Evolutionary conservation across 2,797 vertebrate genomes (phyloP).

Genomic region (Takifugu ocellatus): DNA sequence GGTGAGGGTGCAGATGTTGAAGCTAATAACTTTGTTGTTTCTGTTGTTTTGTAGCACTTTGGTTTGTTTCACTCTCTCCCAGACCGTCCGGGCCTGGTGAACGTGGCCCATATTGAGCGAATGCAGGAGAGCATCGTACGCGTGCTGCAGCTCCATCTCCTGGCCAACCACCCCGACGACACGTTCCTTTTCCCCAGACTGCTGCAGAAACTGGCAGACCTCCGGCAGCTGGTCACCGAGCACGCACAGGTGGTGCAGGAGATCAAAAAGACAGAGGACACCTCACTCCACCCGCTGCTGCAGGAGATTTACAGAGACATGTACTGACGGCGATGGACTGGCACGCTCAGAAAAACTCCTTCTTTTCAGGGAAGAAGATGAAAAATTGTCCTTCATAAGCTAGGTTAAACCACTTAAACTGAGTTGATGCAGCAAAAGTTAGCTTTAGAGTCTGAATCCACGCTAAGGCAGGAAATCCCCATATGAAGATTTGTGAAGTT

Average conservation of each 20-base stretch:
- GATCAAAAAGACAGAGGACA: slow-evolving; percentile 97
- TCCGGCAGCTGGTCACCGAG: slow-evolving; percentile 94
- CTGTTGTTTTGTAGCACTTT: background rate
- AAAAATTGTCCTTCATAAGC: slow-evolving; percentile 38
- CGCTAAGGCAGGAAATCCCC: slow-evolving; percentile 10
- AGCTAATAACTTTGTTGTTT: too few relatives aligned
- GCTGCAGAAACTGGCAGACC: slow-evolving; percentile 94
- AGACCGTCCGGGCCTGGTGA: slow-evolving; percentile 93
- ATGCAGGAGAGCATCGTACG: slow-evolving; percentile 95
- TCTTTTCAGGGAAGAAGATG: slow-evolving; percentile 33
- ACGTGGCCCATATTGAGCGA: slow-evolving; percentile 85
- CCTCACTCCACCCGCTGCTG: slow-evolving; percentile 90
- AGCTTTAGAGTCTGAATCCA: slow-evolving; percentile 20
- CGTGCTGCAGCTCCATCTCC: slow-evolving; percentile 88
- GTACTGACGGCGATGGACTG: slow-evolving; percentile 78
- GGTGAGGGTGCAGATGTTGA: slow-evolving; percentile 72
- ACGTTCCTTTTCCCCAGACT: slow-evolving; percentile 92
- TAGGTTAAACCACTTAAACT: slow-evolving; percentile 54
- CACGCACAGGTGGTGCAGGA: slow-evolving; percentile 92
- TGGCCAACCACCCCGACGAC: slow-evolving; percentile 88
- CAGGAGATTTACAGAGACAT: slow-evolving; percentile 99
- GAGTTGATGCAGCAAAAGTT: slow-evolving; percentile 19
- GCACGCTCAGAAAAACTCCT: slow-evolving; percentile 18
- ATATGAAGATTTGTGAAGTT: slow-evolving; percentile 15
- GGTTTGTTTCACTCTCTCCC: slow-evolving; percentile 11